These are phyloP conservation scores for Scaeva pyrastri DNA, from an alignment of 2,888 invertebrate species.

Conservation along the genomic window DNA sequence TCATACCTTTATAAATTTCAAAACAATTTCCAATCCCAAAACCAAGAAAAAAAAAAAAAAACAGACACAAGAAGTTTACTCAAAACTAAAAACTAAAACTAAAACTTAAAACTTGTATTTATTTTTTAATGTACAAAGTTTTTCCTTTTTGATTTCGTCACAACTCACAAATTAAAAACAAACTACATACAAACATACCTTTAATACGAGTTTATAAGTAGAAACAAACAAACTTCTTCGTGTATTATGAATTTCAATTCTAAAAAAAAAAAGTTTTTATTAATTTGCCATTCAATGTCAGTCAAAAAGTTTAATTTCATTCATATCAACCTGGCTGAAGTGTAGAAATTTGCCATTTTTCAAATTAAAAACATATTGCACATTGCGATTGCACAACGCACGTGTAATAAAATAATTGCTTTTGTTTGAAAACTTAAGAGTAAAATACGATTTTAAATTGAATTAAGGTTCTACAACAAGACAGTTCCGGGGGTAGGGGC, in stretches of 20 bases:
- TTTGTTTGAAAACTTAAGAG: conserved; percentile 6
- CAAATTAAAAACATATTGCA: conserved; percentile 3
- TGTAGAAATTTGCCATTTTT: background rate
- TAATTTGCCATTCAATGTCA: conserved; percentile 21
- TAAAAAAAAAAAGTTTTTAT: background rate
- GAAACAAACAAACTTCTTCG: background rate
- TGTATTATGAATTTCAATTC: background rate
- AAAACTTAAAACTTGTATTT: no score
- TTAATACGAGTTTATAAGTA: background rate
- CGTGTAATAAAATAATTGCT: conserved; percentile 6
- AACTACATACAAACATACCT: no score
- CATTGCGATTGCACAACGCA: background rate
- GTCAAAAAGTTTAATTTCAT: conserved; percentile 29
- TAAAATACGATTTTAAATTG: conserved; percentile 14
- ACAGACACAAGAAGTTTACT: no score
- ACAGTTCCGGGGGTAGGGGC: no score
- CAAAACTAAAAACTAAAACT: no score
- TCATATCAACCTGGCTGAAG: background rate
- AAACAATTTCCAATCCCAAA: no score
- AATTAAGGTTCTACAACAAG: conserved; percentile 19
- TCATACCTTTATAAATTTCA: no score
- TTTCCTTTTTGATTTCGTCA: no score
- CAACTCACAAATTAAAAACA: no score
- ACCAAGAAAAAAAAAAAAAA: no score
- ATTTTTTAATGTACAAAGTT: no score